Evolutionary conservation across 2,888 invertebrate genomes (phyloP), one percentile per base, ranked within the genome.

Genomic region (Leptinotarsa rubiginosa): DNA sequence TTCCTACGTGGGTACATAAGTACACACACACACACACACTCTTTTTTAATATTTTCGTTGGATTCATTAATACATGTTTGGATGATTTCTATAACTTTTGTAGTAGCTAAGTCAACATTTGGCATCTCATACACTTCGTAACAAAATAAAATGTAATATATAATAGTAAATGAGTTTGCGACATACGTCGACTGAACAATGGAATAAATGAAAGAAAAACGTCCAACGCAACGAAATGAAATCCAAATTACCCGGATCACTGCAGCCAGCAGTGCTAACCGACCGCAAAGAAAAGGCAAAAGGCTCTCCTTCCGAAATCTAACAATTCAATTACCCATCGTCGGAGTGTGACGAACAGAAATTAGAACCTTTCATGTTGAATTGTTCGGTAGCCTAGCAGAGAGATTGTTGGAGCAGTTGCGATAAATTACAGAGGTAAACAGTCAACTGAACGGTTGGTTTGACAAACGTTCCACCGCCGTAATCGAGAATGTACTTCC

Each of bases 381-480:
- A 41, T 31, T 31, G 56, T 18, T 22, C 2, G 20, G 25, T 22
- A 4, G 62, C 15, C 56, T 56, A n/a, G 52, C 47, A 54, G 10
- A 47, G 56, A 73, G 56, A 69, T 65, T 70, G 76, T 65, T 52
- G 69, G 75, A 72, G 70, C 73, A 54, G 75, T 73, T 67, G 67
- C 72, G 70, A 72, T 73, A 73, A 78, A 78, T 75, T 76, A 66
- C 72, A 64, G 65, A 18, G 47, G 70, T 70, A 73, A 73, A 73
- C 75, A 25, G 70, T 70, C 71, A 73, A 73, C 75, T 67, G 72
- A 75, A 73, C 69, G 75, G 68, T 75, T 75, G 70, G 73, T 75
- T 76, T 74, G 74, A 71, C 78, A 73, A 74, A 69, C 74, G 73
- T 68, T 73, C 62, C 64, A 69, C 31, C 62, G 67, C 68, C 75